Evolutionary conservation across 2,888 invertebrate species (phyloP).

Genomic region (Drosophila prostipennis): DNA sequence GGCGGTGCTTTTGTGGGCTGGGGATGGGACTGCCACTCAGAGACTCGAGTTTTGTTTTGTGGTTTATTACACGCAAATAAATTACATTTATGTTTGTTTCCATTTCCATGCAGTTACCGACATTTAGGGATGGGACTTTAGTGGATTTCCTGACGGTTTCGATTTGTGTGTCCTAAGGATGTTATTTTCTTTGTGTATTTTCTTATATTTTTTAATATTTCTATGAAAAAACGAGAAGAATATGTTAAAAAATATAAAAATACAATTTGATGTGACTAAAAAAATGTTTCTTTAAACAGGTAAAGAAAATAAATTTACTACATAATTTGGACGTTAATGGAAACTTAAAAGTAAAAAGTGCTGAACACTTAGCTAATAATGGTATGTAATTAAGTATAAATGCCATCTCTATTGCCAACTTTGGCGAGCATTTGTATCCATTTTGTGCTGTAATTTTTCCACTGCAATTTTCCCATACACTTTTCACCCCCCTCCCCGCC

Average conservation of each 20-base stretch:
- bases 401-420: slow-evolving; percentile 19
- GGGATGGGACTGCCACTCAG: slow-evolving; percentile 32
- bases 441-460: slow-evolving; percentile 58
- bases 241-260: too few relatives aligned
- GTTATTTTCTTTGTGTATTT: too few relatives aligned
- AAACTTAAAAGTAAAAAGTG: too few relatives aligned
- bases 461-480: slow-evolving; percentile 65
- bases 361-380: neutral
- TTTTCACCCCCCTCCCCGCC: slow-evolving; percentile 29
- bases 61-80: slow-evolving; percentile 81
- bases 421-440: slow-evolving; percentile 52
- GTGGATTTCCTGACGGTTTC: neutral
- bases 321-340: neutral
- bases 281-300: too few relatives aligned
- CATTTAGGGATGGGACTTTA: slow-evolving; percentile 9
- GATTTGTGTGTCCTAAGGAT: neutral
- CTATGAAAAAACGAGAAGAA: neutral
- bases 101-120: slow-evolving; percentile 51
- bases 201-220: neutral
- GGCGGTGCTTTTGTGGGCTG: slow-evolving; percentile 2
- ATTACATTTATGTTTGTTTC: slow-evolving; percentile 75
- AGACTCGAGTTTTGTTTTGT: slow-evolving; percentile 65
- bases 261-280: too few relatives aligned
- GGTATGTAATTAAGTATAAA: neutral
- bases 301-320: too few relatives aligned